Base-by-base conservation (phyloP, 2,888 invertebrate genomes). In the Tenthredo amoena region DNA sequence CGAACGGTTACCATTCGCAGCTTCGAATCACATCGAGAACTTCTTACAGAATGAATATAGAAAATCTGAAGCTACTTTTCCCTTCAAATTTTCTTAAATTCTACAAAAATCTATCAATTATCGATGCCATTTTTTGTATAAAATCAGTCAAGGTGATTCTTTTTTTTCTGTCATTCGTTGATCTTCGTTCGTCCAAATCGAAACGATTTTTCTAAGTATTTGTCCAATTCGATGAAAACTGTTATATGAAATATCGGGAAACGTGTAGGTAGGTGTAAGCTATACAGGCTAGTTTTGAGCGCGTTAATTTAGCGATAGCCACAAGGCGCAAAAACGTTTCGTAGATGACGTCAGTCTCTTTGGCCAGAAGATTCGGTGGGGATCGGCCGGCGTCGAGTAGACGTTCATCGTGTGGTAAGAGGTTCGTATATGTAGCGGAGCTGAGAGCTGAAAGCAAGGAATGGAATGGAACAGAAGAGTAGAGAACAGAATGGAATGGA, bases 401-500 rank as follows among this genome's bases (percentile, higher is more conserved):
- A 15, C 68, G 34, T 68, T 34, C 68, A 5, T 34, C 15, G 31
- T 26, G 10, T 43, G 43, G 21, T 43, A 74, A 40, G 43, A 74
- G 40, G 26, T 43, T 74, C 40, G 10, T 21, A 10, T 12, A 68
- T 68, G 68, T 34, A 34, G 74, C 74, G 7, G 40, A n/a, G 74
- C 5, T 21, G 12, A n/a, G 74, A n/a, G 74, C 43, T 43, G 18
- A 68, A 34, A 68, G 10, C 21, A 21, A 74, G 40, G 47, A 74
- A 43, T 43, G 74, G 74, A 43, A 43, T 7, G 43, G 74, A 43
- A 74, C 21, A 18, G 18, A 43, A 43, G 43, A 43, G 43, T 12
- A 43, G 43, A 43, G 68, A 71, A 37, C 9, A n/a, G 77, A 77
- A 77, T 18, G 55, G 77, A 77, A 77, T n/a, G 18, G 76, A 76